These are phyloP conservation scores for Lutraria rhynchaena DNA, from an alignment of 1,140 invertebrate species.

Conservation along the genomic window DNA sequence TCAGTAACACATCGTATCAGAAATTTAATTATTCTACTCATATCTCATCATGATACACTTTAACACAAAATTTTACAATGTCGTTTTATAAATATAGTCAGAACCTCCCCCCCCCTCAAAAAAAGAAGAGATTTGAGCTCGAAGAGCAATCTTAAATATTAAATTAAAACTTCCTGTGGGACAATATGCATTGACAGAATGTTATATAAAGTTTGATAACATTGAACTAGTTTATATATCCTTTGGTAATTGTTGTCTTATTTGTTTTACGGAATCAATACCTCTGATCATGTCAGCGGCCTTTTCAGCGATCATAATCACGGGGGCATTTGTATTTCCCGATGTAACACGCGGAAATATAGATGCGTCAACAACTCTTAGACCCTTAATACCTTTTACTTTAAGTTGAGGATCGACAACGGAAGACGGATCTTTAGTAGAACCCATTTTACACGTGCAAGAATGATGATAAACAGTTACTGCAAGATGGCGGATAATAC, in stretches of 20 bases:
- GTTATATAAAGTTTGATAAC: no score
- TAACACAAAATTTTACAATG: no score
- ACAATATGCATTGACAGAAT: no score
- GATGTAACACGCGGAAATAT: conserved; percentile 11
- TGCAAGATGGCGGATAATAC: conserved; percentile 30
- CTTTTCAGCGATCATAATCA: conserved; percentile 86
- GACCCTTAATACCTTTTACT: conserved; percentile 44
- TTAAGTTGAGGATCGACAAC: conserved; percentile 24
- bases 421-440: neutral
- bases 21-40: no score
- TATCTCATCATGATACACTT: no score
- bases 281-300: conserved; percentile 88
- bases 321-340: conserved; percentile 38
- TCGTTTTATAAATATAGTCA: no score
- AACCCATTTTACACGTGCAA: conserved; percentile 92
- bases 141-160: no score
- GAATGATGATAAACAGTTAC: conserved; percentile 84
- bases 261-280: conserved; percentile 19
- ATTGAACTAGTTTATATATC: no score
- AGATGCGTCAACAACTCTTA: conserved; percentile 40
- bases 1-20: no score
- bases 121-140: no score
- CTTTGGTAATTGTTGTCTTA: conserved; percentile 8
- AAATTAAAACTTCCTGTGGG: no score
- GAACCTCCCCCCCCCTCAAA: no score